Evolutionary conservation across 2,113 vertebrate species (phyloP).

Genomic region (Merops nubicus): DNA sequence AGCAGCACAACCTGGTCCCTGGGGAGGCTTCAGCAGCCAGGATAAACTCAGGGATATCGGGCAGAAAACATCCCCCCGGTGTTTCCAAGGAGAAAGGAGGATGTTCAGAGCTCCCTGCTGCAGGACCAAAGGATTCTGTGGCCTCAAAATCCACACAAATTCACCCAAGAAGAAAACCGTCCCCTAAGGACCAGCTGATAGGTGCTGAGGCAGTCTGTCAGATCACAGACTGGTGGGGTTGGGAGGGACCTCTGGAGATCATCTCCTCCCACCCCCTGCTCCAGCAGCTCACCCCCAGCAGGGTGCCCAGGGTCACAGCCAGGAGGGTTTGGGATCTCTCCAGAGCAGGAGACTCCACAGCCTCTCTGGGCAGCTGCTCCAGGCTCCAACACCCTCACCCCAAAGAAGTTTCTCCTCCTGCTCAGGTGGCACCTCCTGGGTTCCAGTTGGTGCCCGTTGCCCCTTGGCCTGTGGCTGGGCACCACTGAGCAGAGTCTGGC

Average conservation of each 20-base stretch:
- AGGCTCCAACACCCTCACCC: neutral
- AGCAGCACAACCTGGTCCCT: neutral
- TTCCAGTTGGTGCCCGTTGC: neutral
- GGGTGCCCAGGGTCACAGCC: too few relatives aligned
- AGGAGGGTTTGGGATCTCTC: too few relatives aligned
- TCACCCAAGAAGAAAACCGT: neutral
- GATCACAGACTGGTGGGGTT: too few relatives aligned
- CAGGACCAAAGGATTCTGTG: neutral
- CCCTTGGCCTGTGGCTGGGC: neutral
- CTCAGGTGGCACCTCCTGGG: neutral
- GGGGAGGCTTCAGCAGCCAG: neutral
- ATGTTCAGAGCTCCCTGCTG: neutral
- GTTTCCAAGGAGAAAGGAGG: neutral
- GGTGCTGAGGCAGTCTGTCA: accelerated
- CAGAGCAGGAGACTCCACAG: neutral
- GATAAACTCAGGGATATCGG: neutral
- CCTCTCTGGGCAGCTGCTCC: neutral
- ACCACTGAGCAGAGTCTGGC: neutral
- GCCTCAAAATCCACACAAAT: neutral
- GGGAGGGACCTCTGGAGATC: too few relatives aligned
- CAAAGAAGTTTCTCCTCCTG: neutral
- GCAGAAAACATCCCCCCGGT: neutral
- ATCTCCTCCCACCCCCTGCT: too few relatives aligned
- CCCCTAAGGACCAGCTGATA: neutral
- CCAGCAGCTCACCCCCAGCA: too few relatives aligned